These are phyloP conservation scores for Nothobranchius furzeri DNA, from an alignment of 2,113 vertebrate species.

Conservation along the genomic window DNA sequence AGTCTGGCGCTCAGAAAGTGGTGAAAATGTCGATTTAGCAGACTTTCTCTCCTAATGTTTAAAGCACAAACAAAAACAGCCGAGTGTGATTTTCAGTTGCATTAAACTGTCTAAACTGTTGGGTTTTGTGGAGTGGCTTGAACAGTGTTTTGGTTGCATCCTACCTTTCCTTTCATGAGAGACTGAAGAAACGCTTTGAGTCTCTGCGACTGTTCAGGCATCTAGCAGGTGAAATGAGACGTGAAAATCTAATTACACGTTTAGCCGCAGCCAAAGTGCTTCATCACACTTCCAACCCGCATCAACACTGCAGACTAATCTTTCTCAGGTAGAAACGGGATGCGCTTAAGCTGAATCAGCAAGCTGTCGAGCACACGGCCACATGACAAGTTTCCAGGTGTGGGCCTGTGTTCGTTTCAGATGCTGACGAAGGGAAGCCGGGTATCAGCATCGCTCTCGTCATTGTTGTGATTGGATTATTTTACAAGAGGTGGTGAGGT, in stretches of 20 bases:
- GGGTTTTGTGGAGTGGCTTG: constrained; percentile 9
- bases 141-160: constrained; percentile 24
- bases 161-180: constrained; percentile 18
- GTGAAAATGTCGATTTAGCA: neutral
- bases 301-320: constrained; percentile 40
- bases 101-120: constrained; percentile 13
- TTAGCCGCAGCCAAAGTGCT: constrained; percentile 30
- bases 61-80: no score
- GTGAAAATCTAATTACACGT: constrained; percentile 59
- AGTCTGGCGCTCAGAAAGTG: no score
- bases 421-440: constrained; percentile 36
- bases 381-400: constrained; percentile 52
- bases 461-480: neutral
- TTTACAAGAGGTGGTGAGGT: no score
- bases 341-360: constrained; percentile 51
- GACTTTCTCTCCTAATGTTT: neutral
- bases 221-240: constrained; percentile 57
- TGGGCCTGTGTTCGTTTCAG: constrained; percentile 16
- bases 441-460: neutral
- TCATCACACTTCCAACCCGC: constrained; percentile 42
- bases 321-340: constrained; percentile 9
- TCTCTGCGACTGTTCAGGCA: constrained; percentile 34
- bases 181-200: constrained; percentile 29
- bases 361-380: constrained; percentile 40
- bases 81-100: constrained; percentile 32